Conservation (phyloP, 2,888 invertebrate genomes). For the Pachydiplax longipennis region DNA sequence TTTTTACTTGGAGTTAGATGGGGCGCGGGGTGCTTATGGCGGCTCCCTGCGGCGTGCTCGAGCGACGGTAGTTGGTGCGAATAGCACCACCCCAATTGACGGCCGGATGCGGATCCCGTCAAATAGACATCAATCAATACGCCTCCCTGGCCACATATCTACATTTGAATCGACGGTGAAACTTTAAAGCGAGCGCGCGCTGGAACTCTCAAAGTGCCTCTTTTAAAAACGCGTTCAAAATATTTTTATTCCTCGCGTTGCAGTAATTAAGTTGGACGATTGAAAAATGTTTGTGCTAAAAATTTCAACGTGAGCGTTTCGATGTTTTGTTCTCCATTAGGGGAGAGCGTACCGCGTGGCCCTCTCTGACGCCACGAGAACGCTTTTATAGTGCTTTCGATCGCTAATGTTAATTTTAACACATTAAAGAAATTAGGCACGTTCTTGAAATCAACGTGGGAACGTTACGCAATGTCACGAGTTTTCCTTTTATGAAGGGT, state of each 20-base stretch:
- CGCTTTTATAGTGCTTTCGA: too few relatives aligned
- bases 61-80: too few relatives aligned
- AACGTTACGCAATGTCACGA: too few relatives aligned
- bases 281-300: too few relatives aligned
- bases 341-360: too few relatives aligned
- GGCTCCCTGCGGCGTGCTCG: not conserved
- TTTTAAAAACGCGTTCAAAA: not conserved
- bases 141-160: not conserved
- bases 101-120: slow-evolving; percentile 7
- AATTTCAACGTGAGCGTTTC: too few relatives aligned
- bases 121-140: slow-evolving; percentile 31
- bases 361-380: too few relatives aligned
- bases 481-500: too few relatives aligned
- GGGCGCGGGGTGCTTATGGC: not conserved
- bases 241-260: not conserved
- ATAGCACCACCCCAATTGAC: not conserved
- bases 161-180: not conserved
- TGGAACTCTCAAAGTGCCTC: not conserved
- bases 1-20: not conserved
- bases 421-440: too few relatives aligned
- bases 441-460: too few relatives aligned
- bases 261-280: not conserved
- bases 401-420: too few relatives aligned
- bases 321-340: too few relatives aligned
- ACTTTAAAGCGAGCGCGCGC: not conserved